phyloP scores from a whole-genome alignment of 2,888 invertebrate genomes.

The Dynastes maya region DNA sequence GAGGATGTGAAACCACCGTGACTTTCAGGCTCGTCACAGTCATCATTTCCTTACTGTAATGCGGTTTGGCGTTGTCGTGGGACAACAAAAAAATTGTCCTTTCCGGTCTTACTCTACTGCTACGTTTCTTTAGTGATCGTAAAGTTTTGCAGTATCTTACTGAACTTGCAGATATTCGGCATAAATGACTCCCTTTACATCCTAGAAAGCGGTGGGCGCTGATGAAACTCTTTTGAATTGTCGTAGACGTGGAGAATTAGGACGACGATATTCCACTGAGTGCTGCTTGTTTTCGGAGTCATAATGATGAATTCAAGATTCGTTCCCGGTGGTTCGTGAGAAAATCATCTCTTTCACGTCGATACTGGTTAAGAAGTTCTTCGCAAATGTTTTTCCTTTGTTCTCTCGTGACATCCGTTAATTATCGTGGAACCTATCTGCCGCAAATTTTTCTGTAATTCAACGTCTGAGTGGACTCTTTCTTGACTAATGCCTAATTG shows the following conservation, averaged over 20 bases:
- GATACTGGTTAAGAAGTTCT: background rate
- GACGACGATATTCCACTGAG: constrained; percentile 8
- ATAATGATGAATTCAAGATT: background rate
- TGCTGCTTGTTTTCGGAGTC: background rate
- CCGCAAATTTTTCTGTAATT: background rate
- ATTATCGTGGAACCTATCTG: background rate
- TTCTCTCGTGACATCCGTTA: background rate
- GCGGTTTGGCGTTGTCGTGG: background rate
- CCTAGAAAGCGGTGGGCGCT: background rate
- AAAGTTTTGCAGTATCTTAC: background rate
- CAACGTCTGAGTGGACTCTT: background rate
- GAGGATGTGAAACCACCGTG: too few relatives aligned
- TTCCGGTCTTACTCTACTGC: background rate
- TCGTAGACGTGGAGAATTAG: background rate
- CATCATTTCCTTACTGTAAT: background rate
- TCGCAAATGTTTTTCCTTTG: background rate
- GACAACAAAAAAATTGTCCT: background rate
- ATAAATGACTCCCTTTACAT: background rate
- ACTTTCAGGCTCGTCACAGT: too few relatives aligned
- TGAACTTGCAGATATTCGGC: too few relatives aligned
- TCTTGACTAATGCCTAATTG: background rate
- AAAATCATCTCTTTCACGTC: too few relatives aligned
- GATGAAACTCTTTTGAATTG: background rate
- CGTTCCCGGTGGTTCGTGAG: background rate
- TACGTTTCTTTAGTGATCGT: background rate